Evolutionary conservation across 2,888 invertebrate species (phyloP).

Genomic region (Trisateles emortualis): DNA sequence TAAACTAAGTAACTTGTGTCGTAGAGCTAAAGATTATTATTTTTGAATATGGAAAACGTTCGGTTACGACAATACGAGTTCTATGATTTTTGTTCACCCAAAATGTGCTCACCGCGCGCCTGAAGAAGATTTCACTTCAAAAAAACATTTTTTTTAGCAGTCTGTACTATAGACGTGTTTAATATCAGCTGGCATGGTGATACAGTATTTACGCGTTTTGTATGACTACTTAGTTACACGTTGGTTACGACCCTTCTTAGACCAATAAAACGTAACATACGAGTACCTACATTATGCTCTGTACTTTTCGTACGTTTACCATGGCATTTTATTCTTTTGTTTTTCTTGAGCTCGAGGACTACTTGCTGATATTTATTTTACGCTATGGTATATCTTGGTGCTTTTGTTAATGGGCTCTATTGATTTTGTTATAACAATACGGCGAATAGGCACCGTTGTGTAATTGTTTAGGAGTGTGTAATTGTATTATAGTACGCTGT

Average conservation of each 20-base stretch:
- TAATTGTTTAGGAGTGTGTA: neutral
- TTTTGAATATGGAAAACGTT: too few species aligned
- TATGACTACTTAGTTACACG: conserved; percentile 20
- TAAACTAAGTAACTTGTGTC: too few species aligned
- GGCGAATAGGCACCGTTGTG: neutral
- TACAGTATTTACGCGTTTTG: conserved; percentile 11
- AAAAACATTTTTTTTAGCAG: too few species aligned
- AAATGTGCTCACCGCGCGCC: too few species aligned
- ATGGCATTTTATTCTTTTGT: conserved; percentile 20
- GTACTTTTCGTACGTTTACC: conserved; percentile 9
- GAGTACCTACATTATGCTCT: conserved; percentile 5
- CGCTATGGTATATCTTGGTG: neutral
- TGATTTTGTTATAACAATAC: conserved; percentile 13
- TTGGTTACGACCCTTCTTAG: conserved; percentile 20
- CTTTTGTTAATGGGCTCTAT: conserved; percentile 20
- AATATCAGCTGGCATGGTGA: conserved; percentile 1
- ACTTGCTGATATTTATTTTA: conserved; percentile 6
- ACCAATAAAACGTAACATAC: conserved; percentile 26
- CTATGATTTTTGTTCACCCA: too few species aligned
- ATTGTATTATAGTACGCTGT: too few species aligned
- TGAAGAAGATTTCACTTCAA: too few species aligned
- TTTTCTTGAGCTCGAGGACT: conserved; percentile 4
- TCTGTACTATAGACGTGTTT: too few species aligned
- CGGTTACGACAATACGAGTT: too few species aligned
- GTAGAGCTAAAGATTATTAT: too few species aligned